Conservation (phyloP, 2,797 vertebrate genomes). For the Danio aesculapii region DNA sequence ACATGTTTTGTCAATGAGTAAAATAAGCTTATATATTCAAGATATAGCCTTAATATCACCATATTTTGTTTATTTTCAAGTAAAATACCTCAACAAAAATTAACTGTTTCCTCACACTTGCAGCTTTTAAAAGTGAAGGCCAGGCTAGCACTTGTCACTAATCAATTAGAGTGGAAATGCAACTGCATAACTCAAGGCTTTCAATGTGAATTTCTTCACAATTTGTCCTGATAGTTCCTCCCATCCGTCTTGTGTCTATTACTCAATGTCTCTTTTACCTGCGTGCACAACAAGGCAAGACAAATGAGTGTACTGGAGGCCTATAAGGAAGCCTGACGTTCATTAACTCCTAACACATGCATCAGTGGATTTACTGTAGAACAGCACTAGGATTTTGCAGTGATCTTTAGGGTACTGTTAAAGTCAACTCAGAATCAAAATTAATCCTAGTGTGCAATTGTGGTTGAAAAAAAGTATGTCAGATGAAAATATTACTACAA, state of each 20-base stretch:
- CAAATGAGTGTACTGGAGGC: background rate
- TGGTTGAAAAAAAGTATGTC: background rate
- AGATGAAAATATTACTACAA: too few species aligned
- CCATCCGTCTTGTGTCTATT: constrained; percentile 23
- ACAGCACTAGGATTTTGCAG: background rate
- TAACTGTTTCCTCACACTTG: too few species aligned
- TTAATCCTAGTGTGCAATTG: too few species aligned
- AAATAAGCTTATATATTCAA: background rate
- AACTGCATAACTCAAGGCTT: constrained; percentile 38
- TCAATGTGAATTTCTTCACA: constrained; percentile 19
- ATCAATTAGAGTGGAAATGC: constrained; percentile 36
- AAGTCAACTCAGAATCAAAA: background rate
- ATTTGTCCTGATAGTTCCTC: constrained; percentile 15
- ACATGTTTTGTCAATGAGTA: background rate
- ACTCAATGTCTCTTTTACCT: constrained; percentile 33
- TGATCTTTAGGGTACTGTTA: background rate
- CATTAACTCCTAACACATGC: background rate
- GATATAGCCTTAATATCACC: background rate
- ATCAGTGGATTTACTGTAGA: background rate
- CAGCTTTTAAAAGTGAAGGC: background rate
- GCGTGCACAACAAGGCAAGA: background rate
- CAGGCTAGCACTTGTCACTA: background rate
- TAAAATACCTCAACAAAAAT: too few species aligned
- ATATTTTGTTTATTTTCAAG: too few species aligned
- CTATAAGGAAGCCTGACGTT: constrained; percentile 6